Evolutionary conservation across 2,797 vertebrate species (phyloP).

Genomic region (Lophius americanus): DNA sequence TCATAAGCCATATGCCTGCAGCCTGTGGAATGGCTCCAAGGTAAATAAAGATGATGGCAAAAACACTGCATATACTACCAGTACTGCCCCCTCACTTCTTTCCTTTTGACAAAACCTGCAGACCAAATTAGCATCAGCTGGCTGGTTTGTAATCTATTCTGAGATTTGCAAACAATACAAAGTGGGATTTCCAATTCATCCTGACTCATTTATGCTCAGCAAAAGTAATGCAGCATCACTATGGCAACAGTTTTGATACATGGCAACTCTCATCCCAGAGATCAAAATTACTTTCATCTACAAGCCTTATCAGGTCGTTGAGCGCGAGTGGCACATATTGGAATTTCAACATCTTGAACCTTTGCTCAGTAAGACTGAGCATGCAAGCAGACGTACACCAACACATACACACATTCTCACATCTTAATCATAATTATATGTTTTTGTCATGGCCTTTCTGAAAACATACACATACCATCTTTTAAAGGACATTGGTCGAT

Average conservation of each 20-base stretch:
- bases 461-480: not conserved
- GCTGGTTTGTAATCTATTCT: conserved; percentile 79
- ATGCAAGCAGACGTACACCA: conserved; percentile 2
- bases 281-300: conserved; percentile 47
- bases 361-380: conserved; percentile 12
- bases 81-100: conserved; percentile 52
- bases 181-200: conserved; percentile 78
- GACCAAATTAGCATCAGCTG: conserved; percentile 72
- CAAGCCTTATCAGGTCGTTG: conserved; percentile 27
- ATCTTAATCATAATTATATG: not conserved
- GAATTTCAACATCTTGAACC: conserved; percentile 19
- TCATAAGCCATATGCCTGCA: conserved; percentile 70
- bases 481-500: conserved; percentile 45
- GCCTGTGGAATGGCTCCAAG: conserved; percentile 66
- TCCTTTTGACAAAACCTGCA: conserved; percentile 59
- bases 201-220: conserved; percentile 70
- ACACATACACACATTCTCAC: conserved; percentile 4
- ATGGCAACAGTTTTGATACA: conserved; percentile 58
- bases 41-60: conserved; percentile 74
- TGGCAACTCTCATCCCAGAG: conserved; percentile 44
- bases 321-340: conserved; percentile 27
- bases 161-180: conserved; percentile 78
- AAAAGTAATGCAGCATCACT: conserved; percentile 58
- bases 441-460: not conserved
- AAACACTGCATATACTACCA: conserved; percentile 46